These are phyloP conservation scores for Sarcophaga rosellei DNA, from an alignment of 2,888 invertebrate species.

Conservation along the genomic window DNA sequence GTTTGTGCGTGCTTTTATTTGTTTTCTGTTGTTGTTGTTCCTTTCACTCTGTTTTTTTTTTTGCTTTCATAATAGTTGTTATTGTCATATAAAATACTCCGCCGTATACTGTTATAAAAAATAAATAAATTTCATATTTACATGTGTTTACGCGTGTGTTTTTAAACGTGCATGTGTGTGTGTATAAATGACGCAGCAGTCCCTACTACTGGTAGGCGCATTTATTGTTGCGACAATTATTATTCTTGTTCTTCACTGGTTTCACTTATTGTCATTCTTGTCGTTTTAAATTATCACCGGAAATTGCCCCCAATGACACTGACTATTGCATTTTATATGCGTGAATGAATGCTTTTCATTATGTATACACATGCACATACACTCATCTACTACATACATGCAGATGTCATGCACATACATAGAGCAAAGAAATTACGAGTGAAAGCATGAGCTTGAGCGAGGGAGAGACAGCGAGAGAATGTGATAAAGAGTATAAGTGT, in stretches of 20 bases:
- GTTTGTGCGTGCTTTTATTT: too few species aligned
- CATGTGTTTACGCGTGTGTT: neutral
- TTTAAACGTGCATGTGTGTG: neutral
- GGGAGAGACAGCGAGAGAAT: neutral
- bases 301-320: conserved; percentile 52
- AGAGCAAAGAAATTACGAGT: neutral
- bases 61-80: too few species aligned
- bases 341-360: conserved; percentile 33
- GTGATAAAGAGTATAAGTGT: too few species aligned
- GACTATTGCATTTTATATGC: conserved; percentile 13
- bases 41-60: too few species aligned
- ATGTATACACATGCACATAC: neutral
- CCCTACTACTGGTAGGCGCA: neutral
- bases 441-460: neutral
- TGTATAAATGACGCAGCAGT: conserved; percentile 3
- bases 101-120: neutral
- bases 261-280: conserved; percentile 38
- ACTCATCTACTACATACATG: neutral
- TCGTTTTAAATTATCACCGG: conserved; percentile 52
- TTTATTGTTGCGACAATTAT: conserved; percentile 42
- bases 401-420: neutral
- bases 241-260: conserved; percentile 48
- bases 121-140: neutral
- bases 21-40: too few species aligned
- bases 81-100: too few species aligned